phyloP scores from a whole-genome alignment of 1,140 invertebrate species.

The Megathymus violae region DNA sequence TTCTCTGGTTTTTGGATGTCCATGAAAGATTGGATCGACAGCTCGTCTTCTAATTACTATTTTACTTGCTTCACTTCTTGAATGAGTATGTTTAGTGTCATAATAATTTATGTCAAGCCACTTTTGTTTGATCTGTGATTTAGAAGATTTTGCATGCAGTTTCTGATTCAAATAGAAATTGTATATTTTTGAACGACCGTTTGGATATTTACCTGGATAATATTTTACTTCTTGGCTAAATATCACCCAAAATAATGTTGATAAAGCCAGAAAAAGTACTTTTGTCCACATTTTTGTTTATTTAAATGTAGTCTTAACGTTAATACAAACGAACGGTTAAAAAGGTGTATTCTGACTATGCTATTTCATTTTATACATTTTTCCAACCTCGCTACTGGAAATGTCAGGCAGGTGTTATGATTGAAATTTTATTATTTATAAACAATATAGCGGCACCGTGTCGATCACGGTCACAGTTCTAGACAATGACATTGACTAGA shows the following conservation, averaged over 20 bases:
- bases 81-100: not conserved
- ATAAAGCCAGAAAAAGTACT: conserved; percentile 19
- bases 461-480: conserved; percentile 45
- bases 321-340: conserved; percentile 1
- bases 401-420: conserved; percentile 79
- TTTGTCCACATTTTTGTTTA: conserved; percentile 7
- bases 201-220: conserved; percentile 43
- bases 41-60: conserved; percentile 56
- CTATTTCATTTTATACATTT: conserved; percentile 51
- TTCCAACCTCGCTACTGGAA: conserved; percentile 55
- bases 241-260: not conserved
- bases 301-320: too few species aligned
- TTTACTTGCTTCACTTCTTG: too few species aligned
- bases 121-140: not conserved
- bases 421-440: conserved; percentile 80
- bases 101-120: not conserved
- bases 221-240: conserved; percentile 51
- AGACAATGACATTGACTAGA: conserved; percentile 12
- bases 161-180: not conserved
- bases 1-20: conserved; percentile 83
- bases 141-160: not conserved
- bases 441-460: conserved; percentile 29
- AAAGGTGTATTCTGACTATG: conserved; percentile 7
- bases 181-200: not conserved
- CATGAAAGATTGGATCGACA: conserved; percentile 78